Percentiles rank a stretch among this genome's conserved stretches.
Conservation (phyloP, 2,888 invertebrate genomes). For the Terebella lapidaria region DNA sequence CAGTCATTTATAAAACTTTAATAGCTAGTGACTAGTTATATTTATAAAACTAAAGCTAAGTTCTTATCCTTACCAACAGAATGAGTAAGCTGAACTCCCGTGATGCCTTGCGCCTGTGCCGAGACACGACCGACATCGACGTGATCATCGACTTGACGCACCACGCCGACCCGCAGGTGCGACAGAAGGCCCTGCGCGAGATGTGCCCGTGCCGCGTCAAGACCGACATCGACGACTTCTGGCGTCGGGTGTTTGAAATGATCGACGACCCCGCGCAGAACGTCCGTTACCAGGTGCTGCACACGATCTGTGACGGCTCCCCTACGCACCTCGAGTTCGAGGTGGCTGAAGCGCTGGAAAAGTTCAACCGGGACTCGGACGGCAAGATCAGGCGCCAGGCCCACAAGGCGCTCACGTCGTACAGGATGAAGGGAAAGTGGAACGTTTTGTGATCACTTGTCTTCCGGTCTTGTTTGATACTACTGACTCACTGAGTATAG, state of each 20-base stretch:
- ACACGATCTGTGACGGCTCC: conserved; percentile 49
- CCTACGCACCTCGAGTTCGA: conserved; percentile 42
- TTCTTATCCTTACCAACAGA: no score
- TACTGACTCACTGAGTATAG: neutral
- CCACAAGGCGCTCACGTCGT: conserved; percentile 40
- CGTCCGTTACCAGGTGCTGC: conserved; percentile 46
- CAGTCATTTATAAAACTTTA: no score
- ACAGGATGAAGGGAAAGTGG: conserved; percentile 48
- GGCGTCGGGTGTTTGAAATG: conserved; percentile 44
- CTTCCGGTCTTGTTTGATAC: neutral
- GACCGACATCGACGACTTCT: conserved; percentile 42
- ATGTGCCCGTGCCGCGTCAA: conserved; percentile 52
- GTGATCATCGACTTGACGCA: conserved; percentile 40
- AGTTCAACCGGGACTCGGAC: conserved; percentile 43
- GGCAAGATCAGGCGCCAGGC: conserved; percentile 42
- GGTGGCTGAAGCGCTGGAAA: conserved; percentile 41
- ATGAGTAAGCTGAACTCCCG: conserved; percentile 6
- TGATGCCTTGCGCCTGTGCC: conserved; percentile 37
- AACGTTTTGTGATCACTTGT: conserved; percentile 46
- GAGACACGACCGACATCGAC: conserved; percentile 42
- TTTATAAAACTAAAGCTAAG: no score
- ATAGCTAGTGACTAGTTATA: no score
- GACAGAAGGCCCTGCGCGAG: conserved; percentile 43
- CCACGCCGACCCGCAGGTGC: conserved; percentile 38
- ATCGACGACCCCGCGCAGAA: conserved; percentile 35